Base-by-base conservation (phyloP, 2,888 invertebrate genomes). In the Heliothis peltigera region DNA sequence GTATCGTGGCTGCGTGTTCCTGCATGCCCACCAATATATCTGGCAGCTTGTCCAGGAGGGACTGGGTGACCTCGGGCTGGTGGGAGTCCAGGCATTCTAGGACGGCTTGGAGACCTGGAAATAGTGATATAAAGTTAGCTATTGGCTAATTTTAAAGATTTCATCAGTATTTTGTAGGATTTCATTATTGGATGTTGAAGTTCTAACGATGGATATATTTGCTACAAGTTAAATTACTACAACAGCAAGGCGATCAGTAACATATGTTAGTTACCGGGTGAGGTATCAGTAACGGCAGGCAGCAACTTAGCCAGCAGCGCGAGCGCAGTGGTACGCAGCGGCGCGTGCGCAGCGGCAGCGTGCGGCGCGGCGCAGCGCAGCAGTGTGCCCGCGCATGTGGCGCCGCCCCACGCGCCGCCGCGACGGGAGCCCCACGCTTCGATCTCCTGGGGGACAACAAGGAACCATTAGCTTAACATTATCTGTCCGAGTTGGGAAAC, bases 21-120 rank as follows among this genome's bases (percentile, higher is more conserved):
- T 98, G 98, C 94, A 98, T 96, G 70, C 98, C 97, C 12, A 98
- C 95, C 57, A 97, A 96, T 72, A 98, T 96, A 83, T 98, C 98
- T 0, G 98, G 97, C 53, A 99, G 94, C 87, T 97, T 96, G 74
- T 98, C 98, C 49, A 99, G 95, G 28, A 97, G 97, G 0, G 97
- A 96, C 77, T 96, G 96, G 0, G 98, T 96, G 43, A 99, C 96
- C 70, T 98, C 98, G 0, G 98, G 97, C 86, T 98, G 97, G 47
- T 96, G 95, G 69, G 97, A 97, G 77, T 98, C 97, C 62, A 99
- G 94, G 86, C 98, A 98, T 80, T 97, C 96, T 61, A 98, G 95
- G 83, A 98, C 97, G 0, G 97, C 96, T 47, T 97, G 96, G 2
- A 98, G 94, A 72, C 98, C 97, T 95, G 85, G 0, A 19, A 42